Evolutionary conservation across 2,888 invertebrate genomes (phyloP), one percentile per base, ranked within the genome.

Genomic region (Heterodera filipjevi): DNA sequence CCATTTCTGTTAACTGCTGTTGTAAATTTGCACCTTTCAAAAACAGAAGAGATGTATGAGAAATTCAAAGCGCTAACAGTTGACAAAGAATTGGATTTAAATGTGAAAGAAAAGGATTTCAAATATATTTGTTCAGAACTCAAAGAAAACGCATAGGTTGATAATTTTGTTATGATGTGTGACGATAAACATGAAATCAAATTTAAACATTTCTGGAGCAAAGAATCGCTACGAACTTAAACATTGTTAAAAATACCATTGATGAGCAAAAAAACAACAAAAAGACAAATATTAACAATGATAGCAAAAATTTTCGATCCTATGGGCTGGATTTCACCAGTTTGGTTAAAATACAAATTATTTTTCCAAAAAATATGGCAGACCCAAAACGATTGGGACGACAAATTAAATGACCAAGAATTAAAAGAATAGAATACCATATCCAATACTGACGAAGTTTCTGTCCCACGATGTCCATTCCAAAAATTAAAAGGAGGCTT

Each of bases 121-220:
- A 27, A 27, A n/a, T 5, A 59, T 6, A 6, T 59, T 3, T 59
- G 59, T n/a, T 1, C n/a, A 59, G 59, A 59, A n/a, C 59, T 59
- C 0, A 27, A n/a, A 59, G n/a, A n/a, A n/a, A 59, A 59, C 6
- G 59, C 59, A 27, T 59, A 59, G 0, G 59, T 59, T 2, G 59
- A 59, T n/a, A 59, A 59, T 59, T 59, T 59, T 59, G n/a, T 59
- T 0, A n/a, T 59, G 59, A 59, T 59, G 59, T 59, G 59, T 59
- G 59, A 59, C 3, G 59, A 59, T 3, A 12, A 59, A 59, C 2
- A 59, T 0, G 59, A 59, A 8, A 59, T 59, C 8, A 59, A 59
- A n/a, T 59, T 59, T 6, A 59, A 59, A 59, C 59, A 59, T n/a
- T 59, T n/a, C 27, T 59, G 59, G 59, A 59, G 59, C 27, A 59